phyloP scores from a whole-genome alignment of 2,888 invertebrate genomes.

The Axea sp. region DNA sequence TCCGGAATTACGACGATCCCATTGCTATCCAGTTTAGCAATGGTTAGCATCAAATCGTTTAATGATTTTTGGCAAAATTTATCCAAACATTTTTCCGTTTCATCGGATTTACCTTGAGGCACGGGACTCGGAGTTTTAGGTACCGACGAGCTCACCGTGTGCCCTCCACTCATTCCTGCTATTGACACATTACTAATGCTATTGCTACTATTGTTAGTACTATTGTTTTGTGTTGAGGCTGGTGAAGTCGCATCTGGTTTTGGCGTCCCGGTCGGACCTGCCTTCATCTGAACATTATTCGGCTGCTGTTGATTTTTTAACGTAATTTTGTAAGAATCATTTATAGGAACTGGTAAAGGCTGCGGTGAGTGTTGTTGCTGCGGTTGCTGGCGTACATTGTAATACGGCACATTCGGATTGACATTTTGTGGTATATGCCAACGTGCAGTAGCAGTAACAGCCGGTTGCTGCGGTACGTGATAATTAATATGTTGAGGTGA shows the following conservation, averaged over 20 bases:
- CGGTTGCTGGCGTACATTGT: conserved; percentile 45
- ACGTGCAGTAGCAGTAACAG: conserved; percentile 80
- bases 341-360: conserved; percentile 70
- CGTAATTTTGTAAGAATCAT: conserved; percentile 86
- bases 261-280: conserved; percentile 14
- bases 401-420: conserved; percentile 46
- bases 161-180: conserved; percentile 55
- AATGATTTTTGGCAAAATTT: conserved; percentile 92
- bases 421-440: conserved; percentile 85
- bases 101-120: conserved; percentile 77
- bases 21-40: conserved; percentile 92
- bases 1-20: conserved; percentile 88
- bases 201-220: conserved; percentile 62
- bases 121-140: conserved; percentile 91
- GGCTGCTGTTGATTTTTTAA: conserved; percentile 79
- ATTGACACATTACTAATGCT: conserved; percentile 63
- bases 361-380: conserved; percentile 58
- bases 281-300: conserved; percentile 64
- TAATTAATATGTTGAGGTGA: conserved; percentile 69
- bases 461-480: conserved; percentile 67
- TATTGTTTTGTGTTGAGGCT: conserved; percentile 29
- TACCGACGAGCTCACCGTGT: conserved; percentile 87
- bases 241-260: conserved; percentile 43
- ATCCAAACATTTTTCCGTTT: conserved; percentile 86
- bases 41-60: conserved; percentile 92